A percentile compares a stretch with the other conserved stretches of the same genome.
phyloP scores from a whole-genome alignment of 23 tunicate genomes.

The Botrylloides violaceus region DNA sequence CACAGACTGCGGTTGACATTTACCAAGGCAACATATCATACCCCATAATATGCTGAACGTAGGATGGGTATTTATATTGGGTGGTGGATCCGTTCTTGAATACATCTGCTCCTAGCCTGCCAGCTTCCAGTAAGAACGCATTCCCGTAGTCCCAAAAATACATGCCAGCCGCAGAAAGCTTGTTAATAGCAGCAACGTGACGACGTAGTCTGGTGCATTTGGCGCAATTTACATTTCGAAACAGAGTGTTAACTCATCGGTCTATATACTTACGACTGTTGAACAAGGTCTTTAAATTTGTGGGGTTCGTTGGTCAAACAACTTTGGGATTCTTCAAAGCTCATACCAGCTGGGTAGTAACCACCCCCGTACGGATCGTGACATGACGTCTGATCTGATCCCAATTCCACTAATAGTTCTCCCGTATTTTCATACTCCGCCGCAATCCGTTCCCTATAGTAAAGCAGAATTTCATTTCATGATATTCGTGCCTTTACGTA shows the following conservation, averaged over 20 bases:
- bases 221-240: too few species aligned
- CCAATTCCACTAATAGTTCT: conserved; percentile 71
- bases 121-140: conserved; percentile 86
- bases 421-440: conserved; percentile 53
- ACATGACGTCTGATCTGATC: conserved; percentile 96
- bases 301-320: conserved; percentile 38
- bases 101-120: conserved; percentile 74
- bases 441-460: conserved; percentile 69
- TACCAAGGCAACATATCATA: background rate
- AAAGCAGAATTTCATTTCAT: background rate
- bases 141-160: conserved; percentile 98
- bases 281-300: conserved; percentile 44
- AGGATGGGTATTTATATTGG: conserved; percentile 79
- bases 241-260: too few species aligned
- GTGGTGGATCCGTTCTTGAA: conserved; percentile 37
- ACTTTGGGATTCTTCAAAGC: conserved; percentile 40
- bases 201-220: conserved; percentile 39
- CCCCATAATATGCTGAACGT: conserved; percentile 99
- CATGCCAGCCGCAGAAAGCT: conserved; percentile 68
- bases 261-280: conserved; percentile 52
- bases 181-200: conserved; percentile 78
- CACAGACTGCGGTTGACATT: background rate
- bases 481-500: background rate
- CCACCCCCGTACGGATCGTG: conserved; percentile 94
- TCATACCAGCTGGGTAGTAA: conserved; percentile 65